Evolutionary conservation across 1,140 invertebrate genomes (phyloP).

Genomic region (Trichomalopsis sarcophagae): DNA sequence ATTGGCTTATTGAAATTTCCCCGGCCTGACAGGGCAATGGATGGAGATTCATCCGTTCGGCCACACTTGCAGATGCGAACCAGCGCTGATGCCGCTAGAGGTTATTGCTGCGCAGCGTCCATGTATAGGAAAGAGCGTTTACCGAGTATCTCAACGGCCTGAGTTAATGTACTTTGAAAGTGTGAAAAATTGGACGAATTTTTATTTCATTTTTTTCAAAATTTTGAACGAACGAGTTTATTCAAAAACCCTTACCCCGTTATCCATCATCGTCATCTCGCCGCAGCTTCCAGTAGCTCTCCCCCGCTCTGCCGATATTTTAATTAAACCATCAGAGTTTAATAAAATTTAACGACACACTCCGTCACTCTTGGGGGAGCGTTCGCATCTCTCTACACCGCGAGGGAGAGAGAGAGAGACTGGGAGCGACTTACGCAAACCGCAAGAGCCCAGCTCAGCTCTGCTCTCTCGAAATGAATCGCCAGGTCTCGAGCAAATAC

Average conservation of each 20-base stretch:
- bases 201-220: too few species aligned
- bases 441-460: constrained; percentile 10
- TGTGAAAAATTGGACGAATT: too few species aligned
- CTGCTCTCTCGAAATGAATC: constrained; percentile 37
- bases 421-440: constrained; percentile 5
- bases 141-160: background rate
- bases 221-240: too few species aligned
- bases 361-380: background rate
- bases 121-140: background rate
- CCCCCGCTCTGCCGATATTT: background rate
- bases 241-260: too few species aligned
- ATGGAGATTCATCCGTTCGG: constrained; percentile 70
- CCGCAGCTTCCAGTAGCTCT: too few species aligned
- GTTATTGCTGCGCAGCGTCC: constrained; percentile 31
- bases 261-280: too few species aligned
- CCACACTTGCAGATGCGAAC: constrained; percentile 64
- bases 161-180: too few species aligned
- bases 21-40: constrained; percentile 68
- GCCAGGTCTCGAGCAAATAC: constrained; percentile 19
- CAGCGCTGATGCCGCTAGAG: constrained; percentile 39
- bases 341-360: constrained; percentile 29
- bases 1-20: constrained; percentile 75
- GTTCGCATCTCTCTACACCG: background rate
- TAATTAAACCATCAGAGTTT: constrained; percentile 15
- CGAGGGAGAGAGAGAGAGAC: background rate